Base-by-base conservation (phyloP, 2,797 vertebrate genomes). In the Perodicticus potto region DNA sequence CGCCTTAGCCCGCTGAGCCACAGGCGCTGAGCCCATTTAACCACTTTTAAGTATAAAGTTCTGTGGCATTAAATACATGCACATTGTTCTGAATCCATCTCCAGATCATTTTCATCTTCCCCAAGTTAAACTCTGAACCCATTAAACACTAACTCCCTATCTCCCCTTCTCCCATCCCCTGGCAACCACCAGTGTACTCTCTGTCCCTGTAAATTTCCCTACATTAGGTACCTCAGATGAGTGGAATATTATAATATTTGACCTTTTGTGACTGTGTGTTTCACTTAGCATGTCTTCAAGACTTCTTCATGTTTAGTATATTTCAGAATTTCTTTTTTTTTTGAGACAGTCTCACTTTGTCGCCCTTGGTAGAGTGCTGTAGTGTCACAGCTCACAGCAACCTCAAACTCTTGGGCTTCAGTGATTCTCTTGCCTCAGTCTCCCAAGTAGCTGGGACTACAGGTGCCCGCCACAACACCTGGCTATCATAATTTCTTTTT, bases 41-140 rank as follows among this genome's bases (percentile, higher is more conserved):
- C 14, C 25, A 89, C 70, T 86, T 93, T 77, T 59, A 86, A 83
- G 55, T 93, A 13, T 90, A 67, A 3, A 91, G 40, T 87, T 93
- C 63, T 91, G 17, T 78, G 59, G 34, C 55, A 83, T 29, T 55
- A 61, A 84, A 95, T 77, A 90, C 25, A 93, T 63, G 85, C 32
- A 84, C 19, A 73, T 4, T 91, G 32, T 74, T 82, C 25, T 78
- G 10, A 16, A 90, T 43, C 25, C 27, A 80, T 17, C 29, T 94
- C 55, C 34, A 37, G 13, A 93, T 81, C 37, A 70, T 82, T 14
- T 87, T 76, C 17, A 61, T 83, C 74, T 84, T 65, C 23, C 14
- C 53, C 19, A 73, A 2, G 17, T 67, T n/a, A 93, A 83, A 89
- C 43, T 82, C 43, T 61, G 4, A 63, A 57, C 72, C n/a, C 12